Conservation (phyloP, 2,113 vertebrate genomes). For the Leptobrachium ailaonicum region DNA sequence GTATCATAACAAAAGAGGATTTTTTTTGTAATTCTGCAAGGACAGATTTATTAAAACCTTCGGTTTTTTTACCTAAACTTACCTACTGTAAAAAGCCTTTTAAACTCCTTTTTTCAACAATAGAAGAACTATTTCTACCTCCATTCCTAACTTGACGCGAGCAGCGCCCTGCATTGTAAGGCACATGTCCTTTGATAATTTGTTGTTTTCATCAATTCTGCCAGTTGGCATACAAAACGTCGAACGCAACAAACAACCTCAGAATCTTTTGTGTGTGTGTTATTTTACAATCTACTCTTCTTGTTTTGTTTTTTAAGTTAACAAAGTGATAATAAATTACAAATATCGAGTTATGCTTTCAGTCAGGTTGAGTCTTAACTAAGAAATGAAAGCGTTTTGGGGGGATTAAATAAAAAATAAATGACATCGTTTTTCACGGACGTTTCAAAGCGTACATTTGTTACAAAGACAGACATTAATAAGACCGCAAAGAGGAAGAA, state of each 20-base stretch:
- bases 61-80: neutral
- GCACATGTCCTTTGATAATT: neutral
- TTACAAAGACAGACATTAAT: slow-evolving; percentile 37
- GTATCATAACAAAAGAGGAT: neutral
- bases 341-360: slow-evolving; percentile 1
- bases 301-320: neutral
- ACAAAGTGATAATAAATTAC: slow-evolving; percentile 16
- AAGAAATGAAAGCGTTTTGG: slow-evolving; percentile 16
- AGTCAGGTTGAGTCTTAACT: slow-evolving; percentile 22
- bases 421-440: slow-evolving; percentile 32
- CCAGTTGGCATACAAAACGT: neutral
- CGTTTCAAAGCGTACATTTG: slow-evolving; percentile 41
- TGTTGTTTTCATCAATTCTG: slow-evolving; percentile 6
- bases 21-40: neutral
- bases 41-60: neutral
- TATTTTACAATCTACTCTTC: neutral
- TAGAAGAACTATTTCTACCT: neutral
- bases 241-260: neutral
- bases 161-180: neutral
- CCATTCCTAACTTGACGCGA: neutral
- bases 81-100: neutral
- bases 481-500: slow-evolving; percentile 1
- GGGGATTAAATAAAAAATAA: neutral
- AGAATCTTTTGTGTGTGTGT: neutral
- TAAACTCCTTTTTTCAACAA: neutral